These are phyloP conservation scores for Trichechus manatus DNA, from an alignment of 2,113 vertebrate species.

Conservation along the genomic window DNA sequence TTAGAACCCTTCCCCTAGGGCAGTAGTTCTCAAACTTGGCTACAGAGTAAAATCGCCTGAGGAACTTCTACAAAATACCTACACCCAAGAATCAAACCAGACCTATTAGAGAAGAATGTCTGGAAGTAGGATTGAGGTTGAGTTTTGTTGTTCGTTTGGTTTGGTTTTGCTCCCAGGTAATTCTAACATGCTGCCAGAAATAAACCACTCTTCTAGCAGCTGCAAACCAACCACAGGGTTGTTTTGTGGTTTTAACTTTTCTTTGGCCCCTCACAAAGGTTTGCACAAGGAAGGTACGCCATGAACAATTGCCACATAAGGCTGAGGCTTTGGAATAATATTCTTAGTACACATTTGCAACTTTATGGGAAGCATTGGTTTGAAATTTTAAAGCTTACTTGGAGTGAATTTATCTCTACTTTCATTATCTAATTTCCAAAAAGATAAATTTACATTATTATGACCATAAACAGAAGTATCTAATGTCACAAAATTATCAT, in stretches of 20 bases:
- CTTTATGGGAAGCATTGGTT: neutral
- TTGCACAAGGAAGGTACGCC: neutral
- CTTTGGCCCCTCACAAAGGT: neutral
- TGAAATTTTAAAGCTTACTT: conserved; percentile 9
- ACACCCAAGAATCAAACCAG: neutral
- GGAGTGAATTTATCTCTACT: neutral
- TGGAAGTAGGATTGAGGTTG: neutral
- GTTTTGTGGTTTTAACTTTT: neutral
- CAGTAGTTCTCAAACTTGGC: neutral
- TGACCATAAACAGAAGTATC: neutral
- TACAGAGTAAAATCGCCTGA: neutral
- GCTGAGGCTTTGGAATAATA: neutral
- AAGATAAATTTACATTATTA: neutral
- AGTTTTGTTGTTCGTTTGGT: neutral
- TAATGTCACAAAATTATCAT: neutral
- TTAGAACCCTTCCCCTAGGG: neutral
- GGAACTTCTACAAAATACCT: neutral
- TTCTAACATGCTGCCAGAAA: neutral
- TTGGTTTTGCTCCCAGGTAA: neutral
- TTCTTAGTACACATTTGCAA: neutral
- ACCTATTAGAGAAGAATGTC: neutral
- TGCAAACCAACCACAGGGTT: neutral
- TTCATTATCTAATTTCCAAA: conserved; percentile 25
- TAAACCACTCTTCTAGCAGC: neutral
- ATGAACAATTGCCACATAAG: neutral